A percentile compares a stretch with the other conserved stretches of the same genome.
These are phyloP conservation scores for Turnix velox DNA, from an alignment of 2,113 vertebrate genomes.

Conservation along the genomic window DNA sequence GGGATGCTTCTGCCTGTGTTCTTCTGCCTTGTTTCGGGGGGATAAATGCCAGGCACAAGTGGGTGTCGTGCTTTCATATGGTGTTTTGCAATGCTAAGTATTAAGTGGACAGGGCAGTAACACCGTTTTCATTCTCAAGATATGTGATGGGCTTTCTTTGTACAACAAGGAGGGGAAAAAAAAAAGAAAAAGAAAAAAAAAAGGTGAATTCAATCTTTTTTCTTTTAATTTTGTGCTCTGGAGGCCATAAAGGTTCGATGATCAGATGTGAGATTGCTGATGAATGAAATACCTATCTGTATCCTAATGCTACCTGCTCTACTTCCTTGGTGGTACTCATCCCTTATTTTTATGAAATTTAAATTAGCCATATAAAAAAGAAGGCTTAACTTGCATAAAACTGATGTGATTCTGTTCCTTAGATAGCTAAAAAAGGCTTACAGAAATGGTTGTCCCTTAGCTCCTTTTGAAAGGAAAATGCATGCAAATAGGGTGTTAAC, in stretches of 20 bases:
- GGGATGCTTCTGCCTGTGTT: neutral
- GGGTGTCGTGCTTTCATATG: neutral
- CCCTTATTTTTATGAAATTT: neutral
- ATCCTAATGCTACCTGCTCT: neutral
- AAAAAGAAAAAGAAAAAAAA: neutral
- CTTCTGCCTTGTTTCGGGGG: neutral
- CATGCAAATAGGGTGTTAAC: neutral
- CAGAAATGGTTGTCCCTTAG: neutral
- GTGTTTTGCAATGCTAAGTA: neutral
- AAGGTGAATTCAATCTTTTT: neutral
- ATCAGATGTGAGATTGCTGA: neutral
- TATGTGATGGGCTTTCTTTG: neutral
- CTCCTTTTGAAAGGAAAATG: neutral
- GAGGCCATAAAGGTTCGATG: neutral
- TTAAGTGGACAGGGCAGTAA: neutral
- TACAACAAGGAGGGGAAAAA: neutral
- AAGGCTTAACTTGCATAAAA: neutral
- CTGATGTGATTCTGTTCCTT: neutral
- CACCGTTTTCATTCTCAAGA: neutral
- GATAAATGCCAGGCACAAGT: conserved; percentile 2
- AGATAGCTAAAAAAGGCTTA: neutral
- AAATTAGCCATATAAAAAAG: neutral
- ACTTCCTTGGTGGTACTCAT: neutral
- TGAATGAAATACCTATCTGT: neutral
- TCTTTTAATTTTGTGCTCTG: neutral